Evolutionary conservation across 2,113 vertebrate species (phyloP), one percentile per base, ranked within the genome.

Genomic region (Myiagra hebetior): DNA sequence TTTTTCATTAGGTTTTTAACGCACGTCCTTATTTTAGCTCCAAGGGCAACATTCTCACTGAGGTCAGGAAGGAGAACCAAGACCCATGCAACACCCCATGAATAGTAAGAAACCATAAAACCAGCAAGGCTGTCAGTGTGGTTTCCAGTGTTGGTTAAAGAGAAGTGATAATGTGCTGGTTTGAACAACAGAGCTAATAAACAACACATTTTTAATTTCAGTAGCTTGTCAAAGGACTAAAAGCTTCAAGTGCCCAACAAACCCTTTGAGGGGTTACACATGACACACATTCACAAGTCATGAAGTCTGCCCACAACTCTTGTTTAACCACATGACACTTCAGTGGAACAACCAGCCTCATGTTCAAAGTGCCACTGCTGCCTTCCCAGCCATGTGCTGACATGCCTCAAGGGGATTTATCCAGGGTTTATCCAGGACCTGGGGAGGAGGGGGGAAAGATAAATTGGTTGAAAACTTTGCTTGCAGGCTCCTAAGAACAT

Each of bases 401-500:
- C 55, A n/a, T 52, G 57, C 69, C 86, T 86, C 83, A 55, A 64
- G 83, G 76, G 55, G 33, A 62, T 62, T 62, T 69, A 46, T 41
- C 72, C 62, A 49, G 53, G 22, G 65, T 79, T 95, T 91, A 57
- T 70, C 42, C 47, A 86, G 47, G 42, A 89, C 16, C 7, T 6
- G 14, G 37, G 7, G 30, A 10, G 2, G 3, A 14, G 49, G 24
- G 47, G 49, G 47, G 13, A 41, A 35, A 39, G 23, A 89, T 6
- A 67, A 83, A 82, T 39, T 18, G 11, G 18, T 77, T 79, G 70
- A 91, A 97, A 95, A 89, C 64, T 94, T 96, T 70, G 30, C 72
- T 97, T 96, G 82, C 91, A 95, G 84, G 76, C 85, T 95, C 85
- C 82, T 76, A 70, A 96, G 97, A 94, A 92, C 75, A 68, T 77